A percentile compares a stretch with the other conserved stretches of the same genome.
Evolutionary conservation across 2,113 vertebrate genomes (phyloP).

Genomic region (Burhinus bistriatus): DNA sequence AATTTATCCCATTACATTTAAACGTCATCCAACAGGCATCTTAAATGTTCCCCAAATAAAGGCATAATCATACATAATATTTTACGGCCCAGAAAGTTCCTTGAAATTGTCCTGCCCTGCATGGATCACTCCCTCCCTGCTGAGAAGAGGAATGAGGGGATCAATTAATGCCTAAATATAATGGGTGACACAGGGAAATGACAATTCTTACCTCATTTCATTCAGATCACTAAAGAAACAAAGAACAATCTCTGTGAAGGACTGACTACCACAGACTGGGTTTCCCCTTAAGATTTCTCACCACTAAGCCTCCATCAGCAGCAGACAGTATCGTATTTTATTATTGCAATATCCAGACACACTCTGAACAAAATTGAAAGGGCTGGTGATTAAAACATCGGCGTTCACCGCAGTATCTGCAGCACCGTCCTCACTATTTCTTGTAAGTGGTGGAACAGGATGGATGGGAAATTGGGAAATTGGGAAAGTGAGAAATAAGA

Average conservation of each 20-base stretch:
- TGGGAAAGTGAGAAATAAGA: neutral
- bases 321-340: neutral
- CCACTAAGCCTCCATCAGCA: neutral
- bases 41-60: neutral
- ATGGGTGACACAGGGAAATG: neutral
- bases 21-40: neutral
- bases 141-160: neutral
- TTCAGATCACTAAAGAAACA: neutral
- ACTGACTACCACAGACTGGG: neutral
- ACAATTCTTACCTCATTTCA: neutral
- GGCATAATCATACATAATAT: neutral
- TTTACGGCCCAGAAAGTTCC: neutral
- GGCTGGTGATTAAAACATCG: neutral
- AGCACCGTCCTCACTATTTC: neutral
- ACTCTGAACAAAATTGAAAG: rapidly evolving
- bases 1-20: neutral
- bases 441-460: neutral
- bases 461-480: neutral
- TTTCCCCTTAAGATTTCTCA: neutral
- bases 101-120: neutral
- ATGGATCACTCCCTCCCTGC: neutral
- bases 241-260: neutral
- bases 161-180: neutral
- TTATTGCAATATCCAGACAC: neutral
- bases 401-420: neutral